These are phyloP conservation scores for Amblyjoppa fuscipennis DNA, from an alignment of 2,888 invertebrate species.

Conservation along the genomic window DNA sequence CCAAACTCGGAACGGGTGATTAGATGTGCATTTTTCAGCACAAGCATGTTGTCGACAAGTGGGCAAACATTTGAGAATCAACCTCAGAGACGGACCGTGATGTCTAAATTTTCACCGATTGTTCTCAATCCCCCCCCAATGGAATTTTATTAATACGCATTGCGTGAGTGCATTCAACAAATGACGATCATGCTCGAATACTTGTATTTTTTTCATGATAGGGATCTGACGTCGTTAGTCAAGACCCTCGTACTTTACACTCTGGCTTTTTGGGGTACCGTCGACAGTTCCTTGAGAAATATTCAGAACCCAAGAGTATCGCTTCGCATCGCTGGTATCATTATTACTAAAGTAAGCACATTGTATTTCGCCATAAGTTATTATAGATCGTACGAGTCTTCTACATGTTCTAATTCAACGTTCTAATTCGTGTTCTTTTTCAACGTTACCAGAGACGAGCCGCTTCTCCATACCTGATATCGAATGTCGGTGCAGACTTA, in stretches of 20 bases:
- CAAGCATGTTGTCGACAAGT: too few relatives aligned
- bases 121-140: too few relatives aligned
- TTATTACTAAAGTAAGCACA: background rate
- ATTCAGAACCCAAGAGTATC: background rate
- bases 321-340: background rate
- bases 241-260: background rate
- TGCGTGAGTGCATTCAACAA: background rate
- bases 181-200: background rate
- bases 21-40: background rate
- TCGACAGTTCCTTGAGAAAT: background rate
- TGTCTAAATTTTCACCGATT: too few relatives aligned
- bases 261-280: background rate
- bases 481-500: background rate
- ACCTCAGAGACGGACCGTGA: too few relatives aligned
- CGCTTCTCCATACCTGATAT: background rate
- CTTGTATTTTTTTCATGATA: background rate
- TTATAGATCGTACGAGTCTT: background rate
- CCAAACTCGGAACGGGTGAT: background rate
- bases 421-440: background rate
- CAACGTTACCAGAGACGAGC: background rate
- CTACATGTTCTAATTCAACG: background rate
- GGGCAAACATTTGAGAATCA: too few relatives aligned
- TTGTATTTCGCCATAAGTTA: background rate
- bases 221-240: background rate
- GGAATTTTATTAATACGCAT: too few relatives aligned